Conservation (phyloP, 2,888 invertebrate genomes). For the Brachyopa scutellaris region DNA sequence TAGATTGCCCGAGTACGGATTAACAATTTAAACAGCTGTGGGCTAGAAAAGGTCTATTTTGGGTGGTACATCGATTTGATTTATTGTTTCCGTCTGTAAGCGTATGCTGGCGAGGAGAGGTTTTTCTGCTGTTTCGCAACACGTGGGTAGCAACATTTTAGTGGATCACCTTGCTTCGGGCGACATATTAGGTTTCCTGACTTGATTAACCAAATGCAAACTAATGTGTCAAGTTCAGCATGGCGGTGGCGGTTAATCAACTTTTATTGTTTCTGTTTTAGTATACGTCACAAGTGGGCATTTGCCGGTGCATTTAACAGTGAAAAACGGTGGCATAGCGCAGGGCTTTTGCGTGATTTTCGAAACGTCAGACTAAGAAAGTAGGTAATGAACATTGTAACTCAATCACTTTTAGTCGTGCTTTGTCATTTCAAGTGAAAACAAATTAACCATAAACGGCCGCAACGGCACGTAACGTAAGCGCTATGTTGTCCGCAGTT, state of each 20-base stretch:
- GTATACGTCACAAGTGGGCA: not conserved
- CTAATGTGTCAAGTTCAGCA: constrained; percentile 51
- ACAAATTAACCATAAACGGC: too few species aligned
- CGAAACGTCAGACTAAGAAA: not conserved
- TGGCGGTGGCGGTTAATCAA: not conserved
- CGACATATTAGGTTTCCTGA: constrained; percentile 24
- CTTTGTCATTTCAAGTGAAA: constrained; percentile 11
- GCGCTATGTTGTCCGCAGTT: too few species aligned
- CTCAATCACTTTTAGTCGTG: not conserved
- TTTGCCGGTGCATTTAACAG: not conserved
- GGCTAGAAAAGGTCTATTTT: not conserved
- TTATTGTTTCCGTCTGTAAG: constrained; percentile 29
- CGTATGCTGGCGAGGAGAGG: not conserved
- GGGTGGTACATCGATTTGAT: not conserved
- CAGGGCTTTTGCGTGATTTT: too few species aligned
- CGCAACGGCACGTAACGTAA: not conserved
- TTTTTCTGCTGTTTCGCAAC: constrained; percentile 10
- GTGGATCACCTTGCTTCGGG: constrained; percentile 47
- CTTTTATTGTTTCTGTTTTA: constrained; percentile 16
- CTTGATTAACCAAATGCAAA: constrained; percentile 11
- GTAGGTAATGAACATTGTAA: not conserved
- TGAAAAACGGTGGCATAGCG: too few species aligned
- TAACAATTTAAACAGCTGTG: not conserved
- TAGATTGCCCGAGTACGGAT: too few species aligned
- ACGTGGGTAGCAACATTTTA: constrained; percentile 29